phyloP scores from a whole-genome alignment of 1,140 invertebrate species.

The Drosophila orena region DNA sequence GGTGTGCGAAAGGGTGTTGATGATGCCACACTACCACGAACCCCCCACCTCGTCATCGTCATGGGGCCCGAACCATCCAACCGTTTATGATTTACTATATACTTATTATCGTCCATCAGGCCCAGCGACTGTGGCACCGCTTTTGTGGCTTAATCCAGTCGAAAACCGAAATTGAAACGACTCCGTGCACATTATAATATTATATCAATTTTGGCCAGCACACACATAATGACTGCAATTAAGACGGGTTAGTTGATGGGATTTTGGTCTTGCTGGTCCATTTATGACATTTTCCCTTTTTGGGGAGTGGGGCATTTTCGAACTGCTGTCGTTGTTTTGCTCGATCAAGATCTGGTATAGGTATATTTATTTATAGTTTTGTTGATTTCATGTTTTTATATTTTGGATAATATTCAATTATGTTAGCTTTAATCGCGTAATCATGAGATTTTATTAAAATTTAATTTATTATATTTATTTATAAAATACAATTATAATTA shows the following conservation, averaged over 20 bases:
- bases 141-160: constrained; percentile 66
- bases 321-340: no score
- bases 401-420: no score
- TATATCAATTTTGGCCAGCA: constrained; percentile 56
- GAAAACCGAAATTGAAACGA: constrained; percentile 37
- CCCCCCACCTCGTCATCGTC: constrained; percentile 24
- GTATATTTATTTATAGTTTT: no score
- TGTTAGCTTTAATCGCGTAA: no score
- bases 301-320: no score
- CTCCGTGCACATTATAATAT: constrained; percentile 64
- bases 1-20: constrained; percentile 42
- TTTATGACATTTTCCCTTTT: background rate
- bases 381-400: no score
- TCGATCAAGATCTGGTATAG: no score
- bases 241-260: constrained; percentile 51
- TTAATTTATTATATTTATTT: no score
- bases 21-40: constrained; percentile 55
- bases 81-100: constrained; percentile 54
- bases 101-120: constrained; percentile 38
- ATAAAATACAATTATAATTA: no score
- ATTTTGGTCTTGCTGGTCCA: constrained; percentile 11
- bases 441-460: no score
- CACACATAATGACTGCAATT: constrained; percentile 64
- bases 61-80: constrained; percentile 34
- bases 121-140: constrained; percentile 19